Percentiles rank a stretch among this genome's conserved stretches.
Evolutionary conservation across 2,113 vertebrate genomes (phyloP).

Genomic region (Ochotona curzoniae): DNA sequence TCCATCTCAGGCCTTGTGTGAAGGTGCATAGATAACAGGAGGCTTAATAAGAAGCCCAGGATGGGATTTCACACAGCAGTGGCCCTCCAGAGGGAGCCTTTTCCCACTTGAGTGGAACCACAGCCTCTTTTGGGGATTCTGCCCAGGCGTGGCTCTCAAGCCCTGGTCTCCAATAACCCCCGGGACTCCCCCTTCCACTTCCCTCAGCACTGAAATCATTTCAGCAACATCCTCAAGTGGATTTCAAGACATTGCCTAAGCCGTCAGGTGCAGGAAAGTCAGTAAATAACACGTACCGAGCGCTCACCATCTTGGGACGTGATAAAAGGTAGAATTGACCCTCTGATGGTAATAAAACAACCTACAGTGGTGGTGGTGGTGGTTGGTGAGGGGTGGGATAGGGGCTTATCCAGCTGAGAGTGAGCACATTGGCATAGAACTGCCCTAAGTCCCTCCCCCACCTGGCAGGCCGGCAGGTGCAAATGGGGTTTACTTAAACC

Average conservation of each 20-base stretch:
- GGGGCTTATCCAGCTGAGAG: too few relatives aligned
- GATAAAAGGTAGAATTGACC: neutral
- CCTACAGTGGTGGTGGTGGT: neutral
- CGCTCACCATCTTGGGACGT: neutral
- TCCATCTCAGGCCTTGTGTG: too few relatives aligned
- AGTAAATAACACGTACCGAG: neutral
- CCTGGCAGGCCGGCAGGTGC: neutral
- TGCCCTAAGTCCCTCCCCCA: too few relatives aligned
- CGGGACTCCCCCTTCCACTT: neutral
- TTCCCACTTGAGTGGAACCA: neutral
- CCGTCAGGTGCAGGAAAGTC: neutral
- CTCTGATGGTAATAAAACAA: neutral
- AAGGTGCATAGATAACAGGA: neutral
- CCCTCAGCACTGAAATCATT: neutral
- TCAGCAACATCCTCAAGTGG: neutral
- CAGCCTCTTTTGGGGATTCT: fast-evolving
- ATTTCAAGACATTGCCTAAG: neutral
- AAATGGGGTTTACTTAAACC: neutral
- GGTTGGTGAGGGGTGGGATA: too few relatives aligned
- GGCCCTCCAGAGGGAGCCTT: neutral
- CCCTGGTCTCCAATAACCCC: neutral
- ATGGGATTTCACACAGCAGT: neutral
- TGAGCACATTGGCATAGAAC: neutral
- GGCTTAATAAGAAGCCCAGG: neutral
- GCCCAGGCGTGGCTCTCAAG: neutral